Conservation (phyloP, 2,888 invertebrate species). For the Metacarcinus magister region DNA sequence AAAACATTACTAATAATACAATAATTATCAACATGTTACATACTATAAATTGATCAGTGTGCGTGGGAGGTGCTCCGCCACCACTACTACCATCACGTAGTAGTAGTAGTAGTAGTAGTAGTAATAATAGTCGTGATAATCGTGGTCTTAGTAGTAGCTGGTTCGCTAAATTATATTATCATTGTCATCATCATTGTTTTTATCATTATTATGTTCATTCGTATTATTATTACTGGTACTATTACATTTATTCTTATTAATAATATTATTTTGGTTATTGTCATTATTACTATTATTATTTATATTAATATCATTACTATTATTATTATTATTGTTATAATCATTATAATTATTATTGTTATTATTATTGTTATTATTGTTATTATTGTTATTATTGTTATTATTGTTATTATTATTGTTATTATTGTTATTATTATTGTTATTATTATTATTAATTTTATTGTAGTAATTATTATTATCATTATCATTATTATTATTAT, state of each 20-base stretch:
- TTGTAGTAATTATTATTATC: constrained; percentile 51
- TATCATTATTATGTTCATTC: no score
- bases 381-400: neutral
- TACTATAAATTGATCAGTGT: no score
- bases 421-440: constrained; percentile 34
- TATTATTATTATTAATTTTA: constrained; percentile 56
- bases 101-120: neutral
- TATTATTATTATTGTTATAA: neutral
- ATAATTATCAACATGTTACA: no score
- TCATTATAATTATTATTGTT: constrained; percentile 44
- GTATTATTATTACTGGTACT: no score
- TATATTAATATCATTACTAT: neutral
- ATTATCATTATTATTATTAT: constrained; percentile 42
- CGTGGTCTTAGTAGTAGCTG: neutral
- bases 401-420: neutral
- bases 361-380: constrained; percentile 55
- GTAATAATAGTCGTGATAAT: neutral
- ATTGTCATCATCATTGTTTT: no score
- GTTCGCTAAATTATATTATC: neutral
- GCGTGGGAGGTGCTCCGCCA: no score
- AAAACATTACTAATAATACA: neutral
- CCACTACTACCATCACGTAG: neutral
- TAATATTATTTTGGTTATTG: neutral
- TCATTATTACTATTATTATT: constrained; percentile 31
- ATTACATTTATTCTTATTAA: neutral